A percentile compares a stretch with the other conserved stretches of the same genome.
Conservation (phyloP, 2,797 vertebrate species). For the Squalus acanthias region DNA sequence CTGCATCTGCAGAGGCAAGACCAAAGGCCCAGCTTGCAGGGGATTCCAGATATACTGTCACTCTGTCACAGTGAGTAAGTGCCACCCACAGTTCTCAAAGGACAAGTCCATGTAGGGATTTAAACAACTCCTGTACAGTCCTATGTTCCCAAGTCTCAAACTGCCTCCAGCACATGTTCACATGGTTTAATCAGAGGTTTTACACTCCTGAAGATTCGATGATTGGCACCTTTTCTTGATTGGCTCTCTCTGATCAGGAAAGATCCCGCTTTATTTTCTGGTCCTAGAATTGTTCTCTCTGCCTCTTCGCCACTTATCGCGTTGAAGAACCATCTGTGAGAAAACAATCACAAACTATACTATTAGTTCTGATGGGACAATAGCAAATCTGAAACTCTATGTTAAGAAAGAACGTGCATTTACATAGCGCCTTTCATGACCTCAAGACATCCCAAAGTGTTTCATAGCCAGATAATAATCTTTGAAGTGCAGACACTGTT, state of each 20-base stretch:
- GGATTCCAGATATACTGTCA: neutral
- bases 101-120: neutral
- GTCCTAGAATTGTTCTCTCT: neutral
- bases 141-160: neutral
- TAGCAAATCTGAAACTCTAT: neutral
- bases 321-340: conserved; percentile 17
- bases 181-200: neutral
- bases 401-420: neutral
- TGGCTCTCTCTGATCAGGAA: neutral
- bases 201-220: neutral
- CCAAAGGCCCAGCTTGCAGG: neutral
- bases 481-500: neutral
- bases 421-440: neutral
- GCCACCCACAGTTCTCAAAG: neutral
- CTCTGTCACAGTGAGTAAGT: neutral
- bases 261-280: conserved; percentile 11
- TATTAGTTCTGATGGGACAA: neutral
- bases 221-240: neutral
- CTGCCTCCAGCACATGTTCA: neutral
- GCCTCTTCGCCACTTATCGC: neutral
- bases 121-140: neutral
- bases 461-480: neutral
- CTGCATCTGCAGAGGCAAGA: neutral
- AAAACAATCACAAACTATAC: neutral
- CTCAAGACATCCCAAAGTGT: neutral